Conservation (phyloP, 1,140 invertebrate species). For the Drosophila kepulauana region DNA sequence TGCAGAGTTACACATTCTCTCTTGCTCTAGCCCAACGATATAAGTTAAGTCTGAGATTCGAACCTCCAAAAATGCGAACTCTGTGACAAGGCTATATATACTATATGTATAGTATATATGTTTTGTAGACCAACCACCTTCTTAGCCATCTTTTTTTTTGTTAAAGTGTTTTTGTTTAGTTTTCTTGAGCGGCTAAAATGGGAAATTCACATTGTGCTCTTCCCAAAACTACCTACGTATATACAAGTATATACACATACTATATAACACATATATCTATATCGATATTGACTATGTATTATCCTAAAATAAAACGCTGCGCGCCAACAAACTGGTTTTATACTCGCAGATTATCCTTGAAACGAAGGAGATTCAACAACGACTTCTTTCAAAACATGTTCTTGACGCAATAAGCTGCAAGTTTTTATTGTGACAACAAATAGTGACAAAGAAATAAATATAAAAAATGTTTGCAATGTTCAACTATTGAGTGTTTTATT, state of each 20-base stretch:
- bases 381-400: slow-evolving; percentile 22
- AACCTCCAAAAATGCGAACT: not conserved
- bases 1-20: slow-evolving; percentile 15
- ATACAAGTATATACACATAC: slow-evolving; percentile 1
- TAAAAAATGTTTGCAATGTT: slow-evolving; percentile 42
- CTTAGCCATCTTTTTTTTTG: slow-evolving; percentile 24
- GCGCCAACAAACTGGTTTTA: slow-evolving; percentile 26
- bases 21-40: slow-evolving; percentile 51
- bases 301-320: slow-evolving; percentile 25
- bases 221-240: slow-evolving; percentile 11
- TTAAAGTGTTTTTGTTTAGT: slow-evolving; percentile 36
- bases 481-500: slow-evolving; percentile 9
- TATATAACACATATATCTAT: slow-evolving; percentile 12
- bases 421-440: slow-evolving; percentile 37
- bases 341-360: slow-evolving; percentile 21
- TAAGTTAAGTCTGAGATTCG: slow-evolving; percentile 29
- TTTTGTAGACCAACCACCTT: slow-evolving; percentile 18
- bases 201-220: not conserved
- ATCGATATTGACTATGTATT: slow-evolving; percentile 37
- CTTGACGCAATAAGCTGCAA: slow-evolving; percentile 27
- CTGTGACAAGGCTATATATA: slow-evolving; percentile 1
- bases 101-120: not conserved
- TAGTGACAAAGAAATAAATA: slow-evolving; percentile 15
- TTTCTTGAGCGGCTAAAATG: slow-evolving; percentile 13
- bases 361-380: not conserved